These are phyloP conservation scores for Drosophila hamatofila DNA, from an alignment of 2,888 invertebrate genomes.

Conservation along the genomic window DNA sequence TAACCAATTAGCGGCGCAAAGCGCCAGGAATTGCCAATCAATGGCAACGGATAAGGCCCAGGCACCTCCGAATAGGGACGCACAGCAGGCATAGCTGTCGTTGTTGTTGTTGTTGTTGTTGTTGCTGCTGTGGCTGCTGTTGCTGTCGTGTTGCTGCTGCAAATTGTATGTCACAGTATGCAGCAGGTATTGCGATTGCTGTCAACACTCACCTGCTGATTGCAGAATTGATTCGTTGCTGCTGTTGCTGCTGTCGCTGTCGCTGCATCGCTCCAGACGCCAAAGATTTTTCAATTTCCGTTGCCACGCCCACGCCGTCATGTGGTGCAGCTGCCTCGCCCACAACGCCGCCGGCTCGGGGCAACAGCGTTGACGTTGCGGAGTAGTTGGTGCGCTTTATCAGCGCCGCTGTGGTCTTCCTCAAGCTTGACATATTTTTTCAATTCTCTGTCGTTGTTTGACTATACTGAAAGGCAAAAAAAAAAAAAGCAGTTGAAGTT, in stretches of 20 bases:
- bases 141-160: slow-evolving; percentile 12
- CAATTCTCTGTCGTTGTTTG: not conserved
- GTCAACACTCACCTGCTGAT: slow-evolving; percentile 27
- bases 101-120: slow-evolving; percentile 19
- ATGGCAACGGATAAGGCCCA: slow-evolving; percentile 90
- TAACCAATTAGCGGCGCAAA: slow-evolving; percentile 90
- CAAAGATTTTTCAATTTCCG: slow-evolving; percentile 79
- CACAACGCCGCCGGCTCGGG: slow-evolving; percentile 10
- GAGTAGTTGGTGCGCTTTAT: slow-evolving; percentile 82
- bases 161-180: slow-evolving; percentile 6
- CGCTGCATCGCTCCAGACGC: slow-evolving; percentile 63
- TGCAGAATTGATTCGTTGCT: slow-evolving; percentile 9
- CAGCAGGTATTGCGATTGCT: slow-evolving; percentile 1
- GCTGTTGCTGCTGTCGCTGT: slow-evolving; percentile 46
- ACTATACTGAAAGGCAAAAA: not conserved
- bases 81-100: slow-evolving; percentile 39
- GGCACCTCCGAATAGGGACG: slow-evolving; percentile 89
- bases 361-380: slow-evolving; percentile 50
- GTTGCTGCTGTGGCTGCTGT: slow-evolving; percentile 17
- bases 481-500: not conserved
- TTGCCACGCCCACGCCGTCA: slow-evolving; percentile 67
- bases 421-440: slow-evolving; percentile 77
- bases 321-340: slow-evolving; percentile 32
- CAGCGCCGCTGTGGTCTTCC: slow-evolving; percentile 75
- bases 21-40: slow-evolving; percentile 93